phyloP scores from a whole-genome alignment of 2,888 invertebrate genomes.

The Mactromeris polynyma region DNA sequence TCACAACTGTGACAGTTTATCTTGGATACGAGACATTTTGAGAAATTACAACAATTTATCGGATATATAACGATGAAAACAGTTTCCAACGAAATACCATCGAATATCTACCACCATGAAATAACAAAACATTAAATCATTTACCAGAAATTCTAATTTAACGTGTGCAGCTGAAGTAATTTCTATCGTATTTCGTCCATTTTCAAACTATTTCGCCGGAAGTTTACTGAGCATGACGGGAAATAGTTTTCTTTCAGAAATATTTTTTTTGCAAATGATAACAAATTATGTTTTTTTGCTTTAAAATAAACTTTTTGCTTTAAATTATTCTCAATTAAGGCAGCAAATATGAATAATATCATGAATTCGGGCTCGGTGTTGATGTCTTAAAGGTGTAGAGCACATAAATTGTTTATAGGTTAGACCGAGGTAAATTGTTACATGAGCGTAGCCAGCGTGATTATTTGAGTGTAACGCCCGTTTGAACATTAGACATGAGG shows the following conservation, averaged over 20 bases:
- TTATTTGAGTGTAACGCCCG: no score
- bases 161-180: background rate
- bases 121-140: background rate
- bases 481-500: no score
- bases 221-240: constrained; percentile 38
- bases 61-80: background rate
- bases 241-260: constrained; percentile 15
- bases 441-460: no score
- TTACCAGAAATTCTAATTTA: background rate
- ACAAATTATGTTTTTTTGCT: no score
- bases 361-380: no score
- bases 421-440: no score
- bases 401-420: no score
- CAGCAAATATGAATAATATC: no score
- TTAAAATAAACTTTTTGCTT: no score
- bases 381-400: no score
- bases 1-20: background rate
- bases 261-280: no score
- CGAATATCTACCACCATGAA: background rate
- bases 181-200: constrained; percentile 54
- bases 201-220: constrained; percentile 73
- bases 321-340: no score
- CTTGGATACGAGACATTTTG: constrained; percentile 27
- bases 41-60: background rate
- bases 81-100: background rate